Conservation (phyloP, 2,888 invertebrate species). For the Spisula solida region DNA sequence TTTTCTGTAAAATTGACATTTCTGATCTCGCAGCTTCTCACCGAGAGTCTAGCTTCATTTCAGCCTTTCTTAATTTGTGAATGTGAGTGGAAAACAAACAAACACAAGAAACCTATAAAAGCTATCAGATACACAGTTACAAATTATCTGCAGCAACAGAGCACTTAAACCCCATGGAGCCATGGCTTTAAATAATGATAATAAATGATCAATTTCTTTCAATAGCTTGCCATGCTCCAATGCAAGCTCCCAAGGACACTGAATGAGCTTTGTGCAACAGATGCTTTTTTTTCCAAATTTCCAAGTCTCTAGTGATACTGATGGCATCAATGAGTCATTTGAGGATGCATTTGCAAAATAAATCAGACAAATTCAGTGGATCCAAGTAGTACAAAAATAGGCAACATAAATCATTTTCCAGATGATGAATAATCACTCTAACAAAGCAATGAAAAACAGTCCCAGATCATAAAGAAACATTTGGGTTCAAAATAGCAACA, state of each 20-base stretch:
- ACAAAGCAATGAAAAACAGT: background rate
- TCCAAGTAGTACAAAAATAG: background rate
- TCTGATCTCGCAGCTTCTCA: too few relatives aligned
- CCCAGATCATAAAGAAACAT: background rate
- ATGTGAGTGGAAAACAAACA: too few relatives aligned
- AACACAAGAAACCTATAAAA: too few relatives aligned
- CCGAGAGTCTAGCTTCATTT: too few relatives aligned
- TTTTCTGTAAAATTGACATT: too few relatives aligned
- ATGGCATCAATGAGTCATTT: slow-evolving; percentile 15
- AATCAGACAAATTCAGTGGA: slow-evolving; percentile 14
- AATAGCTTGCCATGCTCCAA: slow-evolving; percentile 8
- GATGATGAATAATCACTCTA: background rate
- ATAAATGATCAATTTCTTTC: slow-evolving; percentile 10
- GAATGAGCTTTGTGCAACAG: slow-evolving; percentile 20
- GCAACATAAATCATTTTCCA: background rate
- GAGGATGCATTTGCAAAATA: background rate
- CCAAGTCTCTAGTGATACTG: slow-evolving; percentile 13
- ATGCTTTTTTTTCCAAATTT: slow-evolving; percentile 12
- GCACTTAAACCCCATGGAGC: background rate
- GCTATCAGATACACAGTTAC: too few relatives aligned
- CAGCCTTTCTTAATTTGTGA: too few relatives aligned
- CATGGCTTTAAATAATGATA: background rate
- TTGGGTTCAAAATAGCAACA: background rate
- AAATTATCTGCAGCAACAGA: too few relatives aligned
- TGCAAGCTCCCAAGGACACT: slow-evolving; percentile 15